phyloP scores from a whole-genome alignment of 1,140 invertebrate genomes.

The Harpegnathos saltator region DNA sequence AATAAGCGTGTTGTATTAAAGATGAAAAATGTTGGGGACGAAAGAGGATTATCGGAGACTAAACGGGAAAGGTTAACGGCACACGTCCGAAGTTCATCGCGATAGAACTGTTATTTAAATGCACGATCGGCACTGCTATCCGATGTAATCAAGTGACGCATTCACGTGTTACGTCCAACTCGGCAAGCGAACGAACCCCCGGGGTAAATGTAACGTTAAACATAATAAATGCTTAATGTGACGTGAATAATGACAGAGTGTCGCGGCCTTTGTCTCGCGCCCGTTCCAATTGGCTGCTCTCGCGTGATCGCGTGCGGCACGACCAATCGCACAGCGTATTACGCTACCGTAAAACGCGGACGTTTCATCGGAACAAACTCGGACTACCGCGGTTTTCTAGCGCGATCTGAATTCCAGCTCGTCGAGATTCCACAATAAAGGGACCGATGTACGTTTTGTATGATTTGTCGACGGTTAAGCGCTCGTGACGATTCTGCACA shows the following conservation, averaged over 20 bases:
- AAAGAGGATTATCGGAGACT: neutral
- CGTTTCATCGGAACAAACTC: slow-evolving; percentile 20
- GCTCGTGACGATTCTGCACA: neutral
- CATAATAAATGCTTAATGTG: slow-evolving; percentile 61
- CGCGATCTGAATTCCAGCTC: neutral
- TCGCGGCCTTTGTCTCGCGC: slow-evolving; percentile 14
- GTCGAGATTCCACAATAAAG: slow-evolving; percentile 12
- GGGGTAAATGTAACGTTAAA: slow-evolving; percentile 55
- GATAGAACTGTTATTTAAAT: slow-evolving; percentile 25
- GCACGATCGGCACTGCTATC: neutral
- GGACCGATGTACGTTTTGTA: neutral
- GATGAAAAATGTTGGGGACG: neutral
- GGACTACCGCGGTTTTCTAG: slow-evolving; percentile 6
- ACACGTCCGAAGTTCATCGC: neutral
- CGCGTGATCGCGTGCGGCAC: slow-evolving; percentile 61
- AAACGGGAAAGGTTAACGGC: neutral
- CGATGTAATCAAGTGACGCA: slow-evolving; percentile 20
- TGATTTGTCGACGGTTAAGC: neutral
- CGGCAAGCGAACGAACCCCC: slow-evolving; percentile 43
- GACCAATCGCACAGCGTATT: slow-evolving; percentile 20
- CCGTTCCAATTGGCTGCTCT: slow-evolving; percentile 43
- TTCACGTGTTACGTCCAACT: slow-evolving; percentile 32
- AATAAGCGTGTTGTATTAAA: neutral
- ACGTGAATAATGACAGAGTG: slow-evolving; percentile 48
- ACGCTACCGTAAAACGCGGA: slow-evolving; percentile 16